Conservation (phyloP, 1,140 invertebrate genomes). For the Octopus sinensis region DNA sequence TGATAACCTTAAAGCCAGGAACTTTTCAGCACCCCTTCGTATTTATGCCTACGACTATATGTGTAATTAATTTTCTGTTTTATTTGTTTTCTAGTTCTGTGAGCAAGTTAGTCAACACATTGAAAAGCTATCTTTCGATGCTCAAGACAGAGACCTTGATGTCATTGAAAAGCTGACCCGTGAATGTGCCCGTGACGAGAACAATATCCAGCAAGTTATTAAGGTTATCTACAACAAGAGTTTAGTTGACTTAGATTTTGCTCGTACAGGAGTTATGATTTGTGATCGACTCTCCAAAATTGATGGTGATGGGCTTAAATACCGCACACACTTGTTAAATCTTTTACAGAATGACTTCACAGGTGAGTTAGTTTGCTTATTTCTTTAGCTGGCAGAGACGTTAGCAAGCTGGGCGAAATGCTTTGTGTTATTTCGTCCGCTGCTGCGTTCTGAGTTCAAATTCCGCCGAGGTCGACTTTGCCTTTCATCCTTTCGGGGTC, state of each 20-base stretch:
- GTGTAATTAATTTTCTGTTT: too few species aligned
- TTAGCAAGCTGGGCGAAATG: too few species aligned
- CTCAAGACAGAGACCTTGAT: constrained; percentile 26
- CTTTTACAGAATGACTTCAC: constrained; percentile 39
- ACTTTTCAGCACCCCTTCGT: too few species aligned
- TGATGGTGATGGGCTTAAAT: constrained; percentile 31
- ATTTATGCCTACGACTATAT: too few species aligned
- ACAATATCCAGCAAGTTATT: constrained; percentile 23
- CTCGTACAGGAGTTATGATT: constrained; percentile 30
- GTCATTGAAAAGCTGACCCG: constrained; percentile 23
- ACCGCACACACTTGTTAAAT: constrained; percentile 31
- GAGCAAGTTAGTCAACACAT: constrained; percentile 7
- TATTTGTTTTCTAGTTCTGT: not conserved
- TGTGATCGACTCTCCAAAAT: constrained; percentile 35
- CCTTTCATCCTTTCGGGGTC: too few species aligned
- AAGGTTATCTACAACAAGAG: constrained; percentile 29
- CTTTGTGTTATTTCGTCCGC: too few species aligned
- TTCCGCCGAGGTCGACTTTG: too few species aligned
- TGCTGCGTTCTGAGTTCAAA: too few species aligned
- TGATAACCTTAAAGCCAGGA: too few species aligned
- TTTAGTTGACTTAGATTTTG: constrained; percentile 31
- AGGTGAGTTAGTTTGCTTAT: constrained; percentile 25
- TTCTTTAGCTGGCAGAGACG: too few species aligned
- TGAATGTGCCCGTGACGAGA: constrained; percentile 10
- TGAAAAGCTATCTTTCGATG: constrained; percentile 15